Evolutionary conservation across 2,888 invertebrate genomes (phyloP), one percentile per base, ranked within the genome.

Genomic region (Neoascia interrupta): DNA sequence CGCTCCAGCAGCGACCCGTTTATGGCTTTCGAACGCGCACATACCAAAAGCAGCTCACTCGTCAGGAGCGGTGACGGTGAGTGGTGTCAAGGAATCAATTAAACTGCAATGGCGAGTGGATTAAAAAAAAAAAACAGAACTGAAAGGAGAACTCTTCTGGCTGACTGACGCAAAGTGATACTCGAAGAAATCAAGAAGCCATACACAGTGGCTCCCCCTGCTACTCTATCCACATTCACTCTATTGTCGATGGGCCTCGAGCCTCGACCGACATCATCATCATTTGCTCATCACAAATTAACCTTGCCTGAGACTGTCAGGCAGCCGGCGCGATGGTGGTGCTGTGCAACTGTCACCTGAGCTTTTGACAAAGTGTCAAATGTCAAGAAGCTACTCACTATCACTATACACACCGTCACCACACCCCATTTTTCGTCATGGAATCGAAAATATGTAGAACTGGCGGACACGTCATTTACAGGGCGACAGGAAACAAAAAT

Each of bases 21-120:
- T 63, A 75, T 69, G 60, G 47, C 63, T 49, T 69, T 68, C 34
- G 56, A 70, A 47, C 31, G 13, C 54, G 39, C n/a, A n/a, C 39
- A 39, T 23, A 23, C 43, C 45, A 18, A 6, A 21, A 6, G 8
- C 28, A 45, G 45, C 45, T n/a, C 60, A 58, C 37, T 54, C n/a
- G n/a, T 26, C 70, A 26, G 49, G 53, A 54, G 60, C 68, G 34
- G 31, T n/a, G n/a, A n/a, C n/a, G n/a, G n/a, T 64, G 64, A 76
- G 70, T 68, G 79, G 79, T 79, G 79, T 61, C 79, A 79, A 68
- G 73, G 61, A 79, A 79, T 79, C 79, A 79, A 79, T 79, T 79
- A 79, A 79, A 73, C 61, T 63, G 43, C 79, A 73, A 68, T 23
- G 61, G 13, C 43, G 54, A 69, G 34, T 11, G 45, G 45, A 53